Percentiles rank a stretch among this genome's conserved stretches.
Conservation (phyloP, 2,888 invertebrate genomes). For the Temnothorax ravouxi region DNA sequence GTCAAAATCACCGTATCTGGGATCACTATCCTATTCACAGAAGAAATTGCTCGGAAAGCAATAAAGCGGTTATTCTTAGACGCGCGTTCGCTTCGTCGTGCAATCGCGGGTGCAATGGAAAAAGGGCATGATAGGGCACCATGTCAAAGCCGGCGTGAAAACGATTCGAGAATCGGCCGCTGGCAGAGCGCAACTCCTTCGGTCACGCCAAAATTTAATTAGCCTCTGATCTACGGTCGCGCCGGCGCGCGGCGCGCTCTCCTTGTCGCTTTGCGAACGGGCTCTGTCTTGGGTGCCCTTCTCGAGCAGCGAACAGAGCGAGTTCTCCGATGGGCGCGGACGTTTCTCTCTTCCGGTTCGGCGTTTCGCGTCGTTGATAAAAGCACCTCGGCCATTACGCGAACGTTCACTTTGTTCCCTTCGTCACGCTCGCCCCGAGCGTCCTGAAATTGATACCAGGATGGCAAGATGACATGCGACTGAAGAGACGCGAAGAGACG, state of each 20-base stretch:
- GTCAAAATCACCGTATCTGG: background rate
- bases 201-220: constrained; percentile 64
- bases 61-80: background rate
- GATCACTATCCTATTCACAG: background rate
- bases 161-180: constrained; percentile 56
- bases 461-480: constrained; percentile 28
- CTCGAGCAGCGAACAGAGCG: background rate
- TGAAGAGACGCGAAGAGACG: constrained; percentile 29
- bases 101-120: background rate
- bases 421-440: constrained; percentile 51
- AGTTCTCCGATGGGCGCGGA: background rate
- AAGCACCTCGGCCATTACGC: constrained; percentile 48
- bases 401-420: constrained; percentile 61
- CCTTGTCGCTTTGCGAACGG: background rate
- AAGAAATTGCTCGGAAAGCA: background rate
- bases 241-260: background rate
- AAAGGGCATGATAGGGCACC: constrained; percentile 5
- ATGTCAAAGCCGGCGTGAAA: constrained; percentile 61
- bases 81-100: constrained; percentile 2
- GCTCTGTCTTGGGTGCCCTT: constrained; percentile 1
- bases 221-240: constrained; percentile 59
- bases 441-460: constrained; percentile 63
- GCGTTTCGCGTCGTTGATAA: constrained; percentile 57
- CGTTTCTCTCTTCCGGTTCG: constrained; percentile 45
- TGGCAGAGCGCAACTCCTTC: constrained; percentile 21